Evolutionary conservation across 2,888 invertebrate genomes (phyloP), one percentile per base, ranked within the genome.

Genomic region (Mechanitis mazaeus): DNA sequence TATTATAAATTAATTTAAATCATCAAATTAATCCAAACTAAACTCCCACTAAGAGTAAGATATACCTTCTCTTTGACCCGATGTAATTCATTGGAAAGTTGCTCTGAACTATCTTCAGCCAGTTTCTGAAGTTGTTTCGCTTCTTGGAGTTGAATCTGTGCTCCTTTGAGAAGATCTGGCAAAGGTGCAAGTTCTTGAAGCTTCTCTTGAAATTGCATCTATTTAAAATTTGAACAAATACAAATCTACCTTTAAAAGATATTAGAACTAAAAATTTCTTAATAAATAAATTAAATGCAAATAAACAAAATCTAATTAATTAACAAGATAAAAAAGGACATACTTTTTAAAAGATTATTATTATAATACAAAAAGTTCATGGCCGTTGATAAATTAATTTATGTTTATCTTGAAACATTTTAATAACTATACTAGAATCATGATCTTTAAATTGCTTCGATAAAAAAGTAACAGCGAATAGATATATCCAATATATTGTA

Each of bases 191-290:
- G 68, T 60, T 88, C 88, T 64, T 85, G 81, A 2, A 89, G 69
- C 61, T 88, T 87, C 67, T 87, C 86, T 80, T 88, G 85, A 59
- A 89, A 89, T 64, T 87, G 86, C 78, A 85, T 83, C 88, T 88
- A 64, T 38, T 55, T 11, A 12, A 31, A 53, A 53, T 53, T 45
- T 50, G 20, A 46, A 33, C 12, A 20, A 20, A 20, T 20, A 20
- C 20, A 20, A 20, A 20, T 20, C 20, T 20, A 20, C 20, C 20
- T 20, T 20, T 20, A 20, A 20, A 20, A 20, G 20, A 20, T 20
- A 20, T 20, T 20, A 20, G 20, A 20, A 20, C 20, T 20, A 20
- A 20, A 20, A 20, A 20, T 20, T 20, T 20, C 20, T 20, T 20
- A 20, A 20, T 1, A 20, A 20, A 20, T 20, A 20, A 20, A 20